phyloP scores from a whole-genome alignment of 2,113 vertebrate species.

The Sebastes fasciatus region DNA sequence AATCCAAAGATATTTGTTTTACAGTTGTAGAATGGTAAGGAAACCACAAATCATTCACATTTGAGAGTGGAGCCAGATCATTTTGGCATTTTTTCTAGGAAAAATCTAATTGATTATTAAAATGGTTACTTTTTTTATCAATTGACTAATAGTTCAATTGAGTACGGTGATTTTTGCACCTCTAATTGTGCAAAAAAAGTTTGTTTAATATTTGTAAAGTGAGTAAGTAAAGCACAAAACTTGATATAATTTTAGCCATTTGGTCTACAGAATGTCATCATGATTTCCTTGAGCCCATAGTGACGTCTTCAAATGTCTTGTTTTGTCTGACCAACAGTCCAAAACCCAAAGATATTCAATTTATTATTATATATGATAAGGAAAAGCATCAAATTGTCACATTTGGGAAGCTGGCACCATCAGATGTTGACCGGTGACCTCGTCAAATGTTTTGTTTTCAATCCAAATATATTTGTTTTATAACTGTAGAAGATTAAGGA shows the following conservation, averaged over 20 bases:
- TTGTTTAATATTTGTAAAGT: neutral
- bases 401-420: neutral
- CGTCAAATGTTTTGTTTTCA: neutral
- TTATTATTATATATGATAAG: neutral
- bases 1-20: neutral
- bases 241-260: neutral
- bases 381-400: neutral
- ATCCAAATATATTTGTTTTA: neutral
- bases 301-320: no score
- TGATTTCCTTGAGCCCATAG: neutral
- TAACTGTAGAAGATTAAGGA: neutral
- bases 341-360: neutral
- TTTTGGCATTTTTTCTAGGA: neutral
- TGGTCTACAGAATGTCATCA: neutral
- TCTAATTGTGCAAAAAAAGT: neutral
- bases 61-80: neutral
- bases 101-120: neutral
- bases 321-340: neutral
- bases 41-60: neutral
- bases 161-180: neutral
- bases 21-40: neutral
- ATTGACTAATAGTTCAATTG: neutral
- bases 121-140: neutral
- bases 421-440: neutral
- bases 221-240: neutral